A percentile compares a stretch with the other conserved stretches of the same genome.
Conservation (phyloP, 2,113 vertebrate genomes). For the Cervus canadensis region DNA sequence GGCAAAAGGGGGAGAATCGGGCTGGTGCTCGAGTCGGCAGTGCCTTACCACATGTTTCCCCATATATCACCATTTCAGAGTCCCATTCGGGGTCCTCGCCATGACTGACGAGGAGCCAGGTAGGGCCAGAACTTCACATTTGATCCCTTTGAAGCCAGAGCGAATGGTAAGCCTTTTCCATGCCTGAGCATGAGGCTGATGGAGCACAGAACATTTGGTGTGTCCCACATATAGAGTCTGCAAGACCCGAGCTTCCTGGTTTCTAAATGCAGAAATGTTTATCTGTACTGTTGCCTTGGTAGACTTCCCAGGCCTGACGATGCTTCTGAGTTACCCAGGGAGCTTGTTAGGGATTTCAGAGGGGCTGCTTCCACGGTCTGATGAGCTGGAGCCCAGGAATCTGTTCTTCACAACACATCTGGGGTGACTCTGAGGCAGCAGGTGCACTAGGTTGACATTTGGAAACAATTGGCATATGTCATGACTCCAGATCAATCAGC, state of each 20-base stretch:
- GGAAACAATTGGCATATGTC: neutral
- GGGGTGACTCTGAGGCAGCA: neutral
- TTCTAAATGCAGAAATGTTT: slow-evolving; percentile 20
- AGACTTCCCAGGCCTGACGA: slow-evolving; percentile 21
- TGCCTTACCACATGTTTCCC: neutral
- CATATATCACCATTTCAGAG: neutral
- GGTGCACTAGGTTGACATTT: neutral
- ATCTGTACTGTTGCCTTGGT: slow-evolving; percentile 14
- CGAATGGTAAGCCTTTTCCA: neutral
- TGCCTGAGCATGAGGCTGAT: neutral
- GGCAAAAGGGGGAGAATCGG: neutral
- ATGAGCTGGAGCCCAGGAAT: neutral
- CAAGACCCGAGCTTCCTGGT: neutral
- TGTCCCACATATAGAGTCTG: neutral
- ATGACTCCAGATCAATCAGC: neutral
- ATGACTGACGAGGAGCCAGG: neutral
- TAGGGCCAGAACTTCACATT: neutral
- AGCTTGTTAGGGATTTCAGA: slow-evolving; percentile 11
- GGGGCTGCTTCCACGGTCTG: neutral
- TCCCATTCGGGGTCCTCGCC: neutral
- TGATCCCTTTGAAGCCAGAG: neutral
- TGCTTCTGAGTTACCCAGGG: neutral
- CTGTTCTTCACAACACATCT: neutral
- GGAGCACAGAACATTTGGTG: neutral
- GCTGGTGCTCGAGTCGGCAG: neutral